A percentile compares a stretch with the other conserved stretches of the same genome.
Evolutionary conservation across 2,113 vertebrate genomes (phyloP).

Genomic region (Cnemophilus loriae): DNA sequence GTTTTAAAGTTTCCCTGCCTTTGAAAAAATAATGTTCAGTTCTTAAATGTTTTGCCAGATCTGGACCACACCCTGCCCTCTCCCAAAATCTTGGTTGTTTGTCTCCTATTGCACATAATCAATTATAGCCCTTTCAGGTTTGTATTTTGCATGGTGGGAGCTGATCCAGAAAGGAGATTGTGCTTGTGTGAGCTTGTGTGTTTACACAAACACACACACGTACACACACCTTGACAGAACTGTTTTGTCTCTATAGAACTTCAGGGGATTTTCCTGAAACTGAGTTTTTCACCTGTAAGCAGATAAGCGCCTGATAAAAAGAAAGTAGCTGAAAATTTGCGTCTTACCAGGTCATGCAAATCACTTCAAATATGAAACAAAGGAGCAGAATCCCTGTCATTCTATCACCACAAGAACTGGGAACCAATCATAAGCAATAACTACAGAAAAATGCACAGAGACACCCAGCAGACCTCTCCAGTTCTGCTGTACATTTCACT

Average conservation of each 20-base stretch:
- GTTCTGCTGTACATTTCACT: not conserved
- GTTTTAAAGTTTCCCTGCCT: constrained; percentile 59
- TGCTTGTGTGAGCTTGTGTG: constrained; percentile 56
- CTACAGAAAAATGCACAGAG: not conserved
- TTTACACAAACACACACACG: constrained; percentile 52
- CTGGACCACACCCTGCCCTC: constrained; percentile 52
- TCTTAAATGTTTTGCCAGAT: constrained; percentile 61
- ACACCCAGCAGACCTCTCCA: not conserved
- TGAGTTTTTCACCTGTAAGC: not conserved
- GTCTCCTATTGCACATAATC: constrained; percentile 59
- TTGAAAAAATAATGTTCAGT: constrained; percentile 60
- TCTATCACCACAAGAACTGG: not conserved
- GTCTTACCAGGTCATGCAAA: not conserved
- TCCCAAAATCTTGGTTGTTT: constrained; percentile 35
- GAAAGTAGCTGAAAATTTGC: not conserved
- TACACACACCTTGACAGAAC: not conserved
- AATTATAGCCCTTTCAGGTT: constrained; percentile 61
- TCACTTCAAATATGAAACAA: not conserved
- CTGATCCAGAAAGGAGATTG: constrained; percentile 40
- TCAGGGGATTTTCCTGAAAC: not conserved
- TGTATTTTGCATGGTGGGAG: constrained; percentile 58
- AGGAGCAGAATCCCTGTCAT: not conserved
- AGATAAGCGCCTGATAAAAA: not conserved
- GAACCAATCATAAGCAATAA: not conserved
- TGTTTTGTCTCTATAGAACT: not conserved